Evolutionary conservation across 2,797 vertebrate genomes (phyloP), one percentile per base, ranked within the genome.

Genomic region (Pampus argenteus): DNA sequence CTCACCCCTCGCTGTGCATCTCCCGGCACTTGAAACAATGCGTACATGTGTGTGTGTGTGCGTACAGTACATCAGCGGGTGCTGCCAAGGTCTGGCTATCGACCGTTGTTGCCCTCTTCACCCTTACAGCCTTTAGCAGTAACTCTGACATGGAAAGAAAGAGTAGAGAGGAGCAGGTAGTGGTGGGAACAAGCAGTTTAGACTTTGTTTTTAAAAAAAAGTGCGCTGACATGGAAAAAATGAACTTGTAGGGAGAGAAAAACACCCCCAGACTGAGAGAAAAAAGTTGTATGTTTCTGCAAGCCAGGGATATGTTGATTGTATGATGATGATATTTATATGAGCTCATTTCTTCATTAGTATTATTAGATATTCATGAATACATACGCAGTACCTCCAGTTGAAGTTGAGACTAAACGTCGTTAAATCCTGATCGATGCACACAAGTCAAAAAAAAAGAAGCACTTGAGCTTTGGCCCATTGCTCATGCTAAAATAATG

Each of bases 41-140:
- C 40, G 47, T 20, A 13, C 29, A 63, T 60, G 31, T 63, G 15
- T 23, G 44, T 36, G 66, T 60, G 31, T 63, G 15, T 23, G 44
- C 4, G 63, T 58, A 15, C 26, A 10, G 63, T 31, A 22, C 58
- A 52, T 61, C 66, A 44, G 20, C 29, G 11, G 28, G 68, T 9
- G 36, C 74, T 63, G 77, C 62, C 74, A 29, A 66, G 78, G 71
- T 64, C 79, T 44, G 51, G 20, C 71, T 58, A 72, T 86, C 28
- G 65, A 74, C 77, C 68, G 48, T 5, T 9, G 14, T 23, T 62
- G 59, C 40, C 67, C 79, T 79, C 77, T 48, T 85, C 71, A 83
- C 75, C 75, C 52, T 58, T 58, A n/a, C 63, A 73, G 58, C 49
- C 25, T 45, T 72, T 58, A 64, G 64, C 62, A 28, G 49, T 17